These are phyloP conservation scores for Spodoptera littoralis DNA, from an alignment of 2,888 invertebrate species.

Conservation along the genomic window DNA sequence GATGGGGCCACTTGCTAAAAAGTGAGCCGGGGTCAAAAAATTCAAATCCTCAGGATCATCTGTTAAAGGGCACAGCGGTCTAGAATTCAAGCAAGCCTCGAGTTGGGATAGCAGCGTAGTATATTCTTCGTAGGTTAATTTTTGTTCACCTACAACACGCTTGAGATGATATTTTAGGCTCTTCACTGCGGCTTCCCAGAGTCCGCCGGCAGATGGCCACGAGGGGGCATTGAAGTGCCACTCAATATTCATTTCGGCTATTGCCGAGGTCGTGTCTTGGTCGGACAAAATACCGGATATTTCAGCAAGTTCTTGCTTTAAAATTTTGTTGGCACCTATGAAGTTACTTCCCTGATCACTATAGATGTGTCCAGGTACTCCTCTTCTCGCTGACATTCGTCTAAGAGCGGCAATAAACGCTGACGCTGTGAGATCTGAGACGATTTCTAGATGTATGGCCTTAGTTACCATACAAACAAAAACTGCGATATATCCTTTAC, in stretches of 20 bases:
- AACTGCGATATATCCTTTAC: constrained; percentile 21
- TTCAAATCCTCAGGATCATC: no score
- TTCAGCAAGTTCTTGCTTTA: constrained; percentile 10
- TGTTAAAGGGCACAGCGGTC: no score
- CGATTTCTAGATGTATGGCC: constrained; percentile 19
- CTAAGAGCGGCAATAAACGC: constrained; percentile 8
- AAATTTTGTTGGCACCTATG: constrained; percentile 19
- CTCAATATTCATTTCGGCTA: no score
- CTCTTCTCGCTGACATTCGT: constrained; percentile 18
- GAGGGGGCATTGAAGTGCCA: no score
- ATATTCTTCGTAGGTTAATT: no score
- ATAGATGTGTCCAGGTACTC: constrained; percentile 13
- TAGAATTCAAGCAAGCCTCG: no score
- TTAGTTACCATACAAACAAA: constrained; percentile 21
- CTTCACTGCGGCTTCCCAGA: no score
- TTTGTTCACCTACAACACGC: no score
- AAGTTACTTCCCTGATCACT: constrained; percentile 23
- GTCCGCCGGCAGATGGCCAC: no score
- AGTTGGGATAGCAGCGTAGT: no score
- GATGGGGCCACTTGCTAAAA: not conserved
- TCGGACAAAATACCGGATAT: constrained; percentile 5
- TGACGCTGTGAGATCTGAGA: constrained; percentile 11
- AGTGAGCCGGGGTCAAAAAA: no score
- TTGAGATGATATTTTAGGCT: no score
- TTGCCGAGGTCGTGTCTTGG: not conserved